Percentiles rank a stretch among this genome's conserved stretches.
phyloP scores from a whole-genome alignment of 1,140 invertebrate genomes.

The Megalopta genalis region DNA sequence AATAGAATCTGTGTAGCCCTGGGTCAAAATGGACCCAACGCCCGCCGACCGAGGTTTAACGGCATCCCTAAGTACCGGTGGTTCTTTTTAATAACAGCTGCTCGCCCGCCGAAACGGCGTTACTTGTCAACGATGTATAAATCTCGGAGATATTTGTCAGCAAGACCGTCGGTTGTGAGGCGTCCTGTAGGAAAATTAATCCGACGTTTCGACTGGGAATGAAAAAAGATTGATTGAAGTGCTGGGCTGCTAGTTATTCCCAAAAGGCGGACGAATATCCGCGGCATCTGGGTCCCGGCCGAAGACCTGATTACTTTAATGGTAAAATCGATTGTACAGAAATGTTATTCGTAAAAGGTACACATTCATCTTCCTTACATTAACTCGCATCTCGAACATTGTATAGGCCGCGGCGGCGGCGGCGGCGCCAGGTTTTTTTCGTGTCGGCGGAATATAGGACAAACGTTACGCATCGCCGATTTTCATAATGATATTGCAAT shows the following conservation, averaged over 20 bases:
- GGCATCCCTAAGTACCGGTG: too few relatives aligned
- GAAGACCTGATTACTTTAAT: slow-evolving; percentile 29
- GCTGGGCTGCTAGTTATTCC: background rate
- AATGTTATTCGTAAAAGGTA: slow-evolving; percentile 13
- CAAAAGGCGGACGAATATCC: background rate
- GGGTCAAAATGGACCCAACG: too few relatives aligned
- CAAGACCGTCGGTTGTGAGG: background rate
- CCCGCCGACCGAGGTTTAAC: too few relatives aligned
- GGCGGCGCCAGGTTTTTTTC: slow-evolving; percentile 6
- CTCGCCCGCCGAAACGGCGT: too few relatives aligned
- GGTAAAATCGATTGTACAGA: background rate
- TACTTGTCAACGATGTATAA: too few relatives aligned
- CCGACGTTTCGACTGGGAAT: background rate
- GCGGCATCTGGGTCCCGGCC: background rate
- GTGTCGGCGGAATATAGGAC: slow-evolving; percentile 28
- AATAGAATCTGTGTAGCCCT: too few relatives aligned
- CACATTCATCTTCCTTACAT: slow-evolving; percentile 25
- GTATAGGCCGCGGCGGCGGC: background rate
- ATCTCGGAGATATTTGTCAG: too few relatives aligned
- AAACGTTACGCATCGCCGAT: slow-evolving; percentile 35
- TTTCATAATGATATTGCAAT: slow-evolving; percentile 50
- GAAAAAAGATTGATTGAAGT: slow-evolving; percentile 2
- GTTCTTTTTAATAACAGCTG: too few relatives aligned
- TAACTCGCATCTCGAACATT: slow-evolving; percentile 5
- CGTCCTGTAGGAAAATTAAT: background rate